Base-by-base conservation (phyloP, 2,888 invertebrate species). In the Camponotus fellah region DNA sequence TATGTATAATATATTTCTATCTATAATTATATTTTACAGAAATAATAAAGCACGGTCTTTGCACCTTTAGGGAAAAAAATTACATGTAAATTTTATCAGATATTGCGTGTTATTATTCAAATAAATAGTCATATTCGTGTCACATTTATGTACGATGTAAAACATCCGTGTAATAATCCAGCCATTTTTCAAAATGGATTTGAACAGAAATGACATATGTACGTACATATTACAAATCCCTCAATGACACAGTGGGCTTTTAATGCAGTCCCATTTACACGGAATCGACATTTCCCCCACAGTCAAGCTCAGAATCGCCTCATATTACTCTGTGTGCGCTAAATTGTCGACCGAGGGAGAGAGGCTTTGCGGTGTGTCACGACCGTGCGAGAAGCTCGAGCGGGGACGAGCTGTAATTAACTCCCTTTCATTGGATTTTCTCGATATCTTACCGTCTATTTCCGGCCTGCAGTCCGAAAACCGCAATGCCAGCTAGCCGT, bases 361-460 rank as follows among this genome's bases (percentile, higher is more conserved):
- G 60, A 62, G 74, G 81, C 75, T 77, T 80, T 80, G 79, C 79
- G 79, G 79, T 80, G 37, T 80, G 79, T 80, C 79, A 80, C 64
- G 69, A 43, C 74, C 81, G 74, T 71, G 68, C 79, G 84, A 82
- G 82, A 83, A 84, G 83, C 85, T 85, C 85, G 85, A 89, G 84
- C 90, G 86, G 84, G 90, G 74, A 87, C 87, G 75, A 56, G 86
- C 85, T 86, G 89, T 92, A 92, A 93, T 93, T 92, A 92, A 92
- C 90, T 89, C 88, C 89, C 90, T 93, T 91, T 93, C 92, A 92
- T 89, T 88, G 87, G 87, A 89, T 92, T 92, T 89, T 89, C 89
- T 87, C 87, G 88, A 90, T 87, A 89, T 89, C 90, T 90, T 89
- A 86, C 74, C 86, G 80, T 88, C 86, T 87, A 87, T 90, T 93